phyloP scores from a whole-genome alignment of 2,888 invertebrate species.

The Drosophila hamatofila region DNA sequence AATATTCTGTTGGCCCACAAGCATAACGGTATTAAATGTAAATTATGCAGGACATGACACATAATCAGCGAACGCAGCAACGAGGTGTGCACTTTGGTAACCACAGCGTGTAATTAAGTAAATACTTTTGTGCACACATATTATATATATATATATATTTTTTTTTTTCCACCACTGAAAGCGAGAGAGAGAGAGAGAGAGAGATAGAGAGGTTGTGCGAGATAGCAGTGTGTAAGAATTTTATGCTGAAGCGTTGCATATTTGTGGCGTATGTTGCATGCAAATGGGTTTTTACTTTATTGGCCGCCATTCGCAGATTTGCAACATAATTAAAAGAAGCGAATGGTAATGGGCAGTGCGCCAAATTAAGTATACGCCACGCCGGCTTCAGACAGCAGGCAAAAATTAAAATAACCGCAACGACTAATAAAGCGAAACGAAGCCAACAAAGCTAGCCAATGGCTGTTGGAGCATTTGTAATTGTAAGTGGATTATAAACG shows the following conservation, averaged over 20 bases:
- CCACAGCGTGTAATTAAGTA: slow-evolving; percentile 61
- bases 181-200: slow-evolving; percentile 1
- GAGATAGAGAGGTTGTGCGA: not conserved
- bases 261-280: slow-evolving; percentile 32
- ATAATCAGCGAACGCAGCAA: slow-evolving; percentile 49
- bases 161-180: not conserved
- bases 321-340: slow-evolving; percentile 57
- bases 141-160: not conserved
- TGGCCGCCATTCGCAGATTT: slow-evolving; percentile 47
- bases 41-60: slow-evolving; percentile 47
- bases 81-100: slow-evolving; percentile 42
- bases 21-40: slow-evolving; percentile 34
- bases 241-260: slow-evolving; percentile 32
- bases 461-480: slow-evolving; percentile 17
- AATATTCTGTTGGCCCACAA: slow-evolving; percentile 16
- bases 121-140: slow-evolving; percentile 45
- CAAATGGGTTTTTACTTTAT: slow-evolving; percentile 23
- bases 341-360: slow-evolving; percentile 40
- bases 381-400: slow-evolving; percentile 24
- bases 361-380: slow-evolving; percentile 58
- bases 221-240: slow-evolving; percentile 1
- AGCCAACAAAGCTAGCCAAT: not conserved
- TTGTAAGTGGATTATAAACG: slow-evolving; percentile 47
- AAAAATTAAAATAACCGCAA: slow-evolving; percentile 41
- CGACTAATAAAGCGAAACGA: slow-evolving; percentile 44